A percentile compares a stretch with the other conserved stretches of the same genome.
These are phyloP conservation scores for Lamellibrachia luymesi DNA, from an alignment of 1,140 invertebrate species.

Conservation along the genomic window DNA sequence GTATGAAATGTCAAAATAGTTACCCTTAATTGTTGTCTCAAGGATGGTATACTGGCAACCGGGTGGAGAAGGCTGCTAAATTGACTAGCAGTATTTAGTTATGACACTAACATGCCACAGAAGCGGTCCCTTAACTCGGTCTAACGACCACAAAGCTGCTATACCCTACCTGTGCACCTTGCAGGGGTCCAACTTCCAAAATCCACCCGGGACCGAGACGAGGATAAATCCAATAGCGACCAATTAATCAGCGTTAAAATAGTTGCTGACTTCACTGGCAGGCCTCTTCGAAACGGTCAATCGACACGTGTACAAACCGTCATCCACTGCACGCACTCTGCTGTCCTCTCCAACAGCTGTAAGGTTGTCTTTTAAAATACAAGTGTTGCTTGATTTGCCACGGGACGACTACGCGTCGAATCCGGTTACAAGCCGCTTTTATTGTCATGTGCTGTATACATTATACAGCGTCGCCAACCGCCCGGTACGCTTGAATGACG, in stretches of 20 bases:
- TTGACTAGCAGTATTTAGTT: background rate
- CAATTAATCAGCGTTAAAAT: background rate
- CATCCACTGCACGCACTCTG: background rate
- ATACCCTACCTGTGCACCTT: background rate
- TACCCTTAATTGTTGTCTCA: no score
- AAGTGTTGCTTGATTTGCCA: background rate
- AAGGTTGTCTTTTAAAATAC: background rate
- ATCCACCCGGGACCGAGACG: background rate
- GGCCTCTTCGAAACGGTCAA: background rate
- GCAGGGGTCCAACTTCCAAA: background rate
- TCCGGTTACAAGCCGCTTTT: background rate
- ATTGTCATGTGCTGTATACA: background rate
- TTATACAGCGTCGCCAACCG: background rate
- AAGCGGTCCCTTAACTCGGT: background rate
- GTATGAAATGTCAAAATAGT: no score
- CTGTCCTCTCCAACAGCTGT: background rate
- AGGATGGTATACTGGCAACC: no score
- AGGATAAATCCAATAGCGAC: background rate
- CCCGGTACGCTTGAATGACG: background rate
- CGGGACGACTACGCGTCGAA: background rate
- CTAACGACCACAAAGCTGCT: background rate
- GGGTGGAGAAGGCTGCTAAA: background rate
- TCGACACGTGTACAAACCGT: background rate
- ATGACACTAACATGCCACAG: background rate
- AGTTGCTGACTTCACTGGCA: background rate